Conservation (phyloP, 2,888 invertebrate species). For the Hylaea fasciaria region DNA sequence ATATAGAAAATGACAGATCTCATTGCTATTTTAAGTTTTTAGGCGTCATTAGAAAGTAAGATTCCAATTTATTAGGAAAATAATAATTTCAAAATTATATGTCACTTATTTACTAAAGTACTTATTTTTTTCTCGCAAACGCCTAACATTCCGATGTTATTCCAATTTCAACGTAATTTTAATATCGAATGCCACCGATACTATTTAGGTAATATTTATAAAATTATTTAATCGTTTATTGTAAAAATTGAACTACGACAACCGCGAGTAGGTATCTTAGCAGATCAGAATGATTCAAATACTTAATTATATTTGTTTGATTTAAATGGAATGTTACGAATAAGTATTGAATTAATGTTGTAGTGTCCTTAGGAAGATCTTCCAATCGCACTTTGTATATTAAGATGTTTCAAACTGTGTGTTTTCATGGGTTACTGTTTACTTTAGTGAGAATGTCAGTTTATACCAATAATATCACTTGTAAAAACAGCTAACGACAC, state of each 20-base stretch:
- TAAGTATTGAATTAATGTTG: slow-evolving; percentile 64
- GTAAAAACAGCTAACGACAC: slow-evolving; percentile 42
- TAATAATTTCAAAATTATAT: slow-evolving; percentile 15
- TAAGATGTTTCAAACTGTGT: slow-evolving; percentile 59
- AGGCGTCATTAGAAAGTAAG: slow-evolving; percentile 56
- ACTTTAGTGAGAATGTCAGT: slow-evolving; percentile 47
- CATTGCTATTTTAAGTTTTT: slow-evolving; percentile 63
- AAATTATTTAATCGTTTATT: slow-evolving; percentile 37
- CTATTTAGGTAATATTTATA: slow-evolving; percentile 51
- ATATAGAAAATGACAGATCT: slow-evolving; percentile 58
- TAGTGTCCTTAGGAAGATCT: slow-evolving; percentile 73
- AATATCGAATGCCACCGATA: slow-evolving; percentile 64
- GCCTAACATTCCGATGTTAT: slow-evolving; percentile 68
- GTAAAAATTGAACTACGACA: slow-evolving; percentile 25
- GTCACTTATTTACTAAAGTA: slow-evolving; percentile 11
- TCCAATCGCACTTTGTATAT: slow-evolving; percentile 67
- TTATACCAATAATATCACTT: slow-evolving; percentile 46
- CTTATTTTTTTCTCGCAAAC: slow-evolving; percentile 44
- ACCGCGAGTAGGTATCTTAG: slow-evolving; percentile 72
- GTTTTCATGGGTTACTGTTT: slow-evolving; percentile 48
- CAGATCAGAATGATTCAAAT: slow-evolving; percentile 53
- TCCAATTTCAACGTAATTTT: slow-evolving; percentile 52
- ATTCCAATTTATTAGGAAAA: slow-evolving; percentile 5
- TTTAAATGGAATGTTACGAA: slow-evolving; percentile 60
- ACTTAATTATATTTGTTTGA: slow-evolving; percentile 54